phyloP scores from a whole-genome alignment of 2,113 vertebrate species.

The Lepus europaeus region DNA sequence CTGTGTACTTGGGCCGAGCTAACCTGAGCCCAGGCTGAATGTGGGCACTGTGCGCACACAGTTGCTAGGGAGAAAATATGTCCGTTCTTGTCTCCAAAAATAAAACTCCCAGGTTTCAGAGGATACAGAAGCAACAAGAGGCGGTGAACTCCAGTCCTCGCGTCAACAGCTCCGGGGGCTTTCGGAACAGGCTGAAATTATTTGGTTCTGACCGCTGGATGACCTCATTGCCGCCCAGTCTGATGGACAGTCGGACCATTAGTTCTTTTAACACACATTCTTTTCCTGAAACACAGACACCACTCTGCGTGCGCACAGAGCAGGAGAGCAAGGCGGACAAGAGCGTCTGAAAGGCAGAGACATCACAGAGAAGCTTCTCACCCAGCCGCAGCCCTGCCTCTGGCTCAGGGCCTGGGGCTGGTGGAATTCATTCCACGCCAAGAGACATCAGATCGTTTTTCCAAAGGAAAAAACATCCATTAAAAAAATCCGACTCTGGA shows the following conservation, averaged over 20 bases:
- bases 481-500: conserved; percentile 55
- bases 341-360: conserved; percentile 57
- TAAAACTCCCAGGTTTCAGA: conserved; percentile 66
- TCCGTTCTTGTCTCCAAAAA: conserved; percentile 69
- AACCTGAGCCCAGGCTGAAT: conserved; percentile 69
- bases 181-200: conserved; percentile 86
- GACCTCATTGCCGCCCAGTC: conserved; percentile 88
- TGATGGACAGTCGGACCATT: conserved; percentile 89
- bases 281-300: conserved; percentile 86
- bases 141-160: conserved; percentile 74
- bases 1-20: background rate
- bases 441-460: conserved; percentile 59
- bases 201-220: conserved; percentile 91
- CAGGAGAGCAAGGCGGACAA: conserved; percentile 55
- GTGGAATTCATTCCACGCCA: conserved; percentile 69
- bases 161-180: conserved; percentile 77
- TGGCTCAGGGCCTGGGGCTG: conserved; percentile 74
- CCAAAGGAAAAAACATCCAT: conserved; percentile 76
- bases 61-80: conserved; percentile 87
- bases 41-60: conserved; percentile 69
- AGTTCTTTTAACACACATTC: conserved; percentile 89
- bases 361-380: conserved; percentile 68
- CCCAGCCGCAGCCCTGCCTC: conserved; percentile 81
- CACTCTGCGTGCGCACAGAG: conserved; percentile 73
- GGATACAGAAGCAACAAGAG: conserved; percentile 77